These are phyloP conservation scores for Cybosia mesomella DNA, from an alignment of 2,888 invertebrate genomes.

Conservation along the genomic window DNA sequence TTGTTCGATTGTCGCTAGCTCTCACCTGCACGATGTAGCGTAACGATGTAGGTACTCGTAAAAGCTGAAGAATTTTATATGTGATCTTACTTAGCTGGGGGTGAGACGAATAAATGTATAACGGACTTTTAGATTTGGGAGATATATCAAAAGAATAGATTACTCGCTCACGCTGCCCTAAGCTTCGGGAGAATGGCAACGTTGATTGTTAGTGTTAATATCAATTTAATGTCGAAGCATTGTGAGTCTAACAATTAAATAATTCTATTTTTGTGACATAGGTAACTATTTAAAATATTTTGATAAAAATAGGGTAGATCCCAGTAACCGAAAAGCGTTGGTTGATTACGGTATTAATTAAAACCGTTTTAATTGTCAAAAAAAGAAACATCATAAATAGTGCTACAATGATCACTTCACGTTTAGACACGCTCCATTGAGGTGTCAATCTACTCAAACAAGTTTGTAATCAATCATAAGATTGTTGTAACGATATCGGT, in stretches of 20 bases:
- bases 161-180: conserved; percentile 30
- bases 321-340: conserved; percentile 16
- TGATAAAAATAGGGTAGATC: conserved; percentile 2
- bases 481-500: conserved; percentile 79
- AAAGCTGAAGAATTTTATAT: conserved; percentile 62
- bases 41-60: conserved; percentile 59
- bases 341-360: conserved; percentile 46
- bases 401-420: conserved; percentile 43
- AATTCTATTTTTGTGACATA: not conserved
- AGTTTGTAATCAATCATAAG: conserved; percentile 86
- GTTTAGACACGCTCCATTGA: conserved; percentile 57
- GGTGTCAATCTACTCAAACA: conserved; percentile 79
- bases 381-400: conserved; percentile 67
- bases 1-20: conserved; percentile 71
- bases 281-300: conserved; percentile 1
- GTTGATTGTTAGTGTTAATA: conserved; percentile 24
- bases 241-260: not conserved
- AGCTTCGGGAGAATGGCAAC: conserved; percentile 32
- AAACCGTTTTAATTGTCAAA: conserved; percentile 50
- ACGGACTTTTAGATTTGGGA: conserved; percentile 53
- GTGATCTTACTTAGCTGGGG: conserved; percentile 51
- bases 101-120: conserved; percentile 51
- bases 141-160: conserved; percentile 45
- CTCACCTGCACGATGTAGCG: conserved; percentile 81
- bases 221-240: not conserved